These are phyloP conservation scores for Stylophora pistillata DNA, from an alignment of 64 coral and sea anemone genomes.

Conservation along the genomic window DNA sequence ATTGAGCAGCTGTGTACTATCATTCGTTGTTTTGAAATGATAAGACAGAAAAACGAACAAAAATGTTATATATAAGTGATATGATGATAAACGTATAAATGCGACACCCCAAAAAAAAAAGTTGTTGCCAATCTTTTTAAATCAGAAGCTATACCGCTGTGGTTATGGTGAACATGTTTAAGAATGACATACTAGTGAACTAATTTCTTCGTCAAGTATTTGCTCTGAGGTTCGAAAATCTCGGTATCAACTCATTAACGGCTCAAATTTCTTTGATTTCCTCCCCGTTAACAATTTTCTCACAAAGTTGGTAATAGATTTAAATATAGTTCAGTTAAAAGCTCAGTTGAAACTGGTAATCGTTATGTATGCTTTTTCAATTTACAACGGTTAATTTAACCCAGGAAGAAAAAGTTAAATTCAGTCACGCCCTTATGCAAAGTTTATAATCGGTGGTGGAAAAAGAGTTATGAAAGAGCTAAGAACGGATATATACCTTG, in stretches of 20 bases:
- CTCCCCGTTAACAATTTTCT: conserved; percentile 9
- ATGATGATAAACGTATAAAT: not conserved
- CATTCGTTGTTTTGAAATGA: not conserved
- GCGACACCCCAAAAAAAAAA: not conserved
- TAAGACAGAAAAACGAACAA: not conserved
- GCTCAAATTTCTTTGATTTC: conserved; percentile 46
- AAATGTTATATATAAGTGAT: not conserved
- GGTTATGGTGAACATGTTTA: not conserved
- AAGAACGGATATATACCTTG: conserved; percentile 14
- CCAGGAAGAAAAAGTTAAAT: not conserved
- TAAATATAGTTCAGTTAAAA: not conserved
- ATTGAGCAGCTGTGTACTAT: not conserved
- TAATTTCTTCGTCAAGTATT: conserved; percentile 14
- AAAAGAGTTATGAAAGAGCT: no score
- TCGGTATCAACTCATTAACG: conserved; percentile 25
- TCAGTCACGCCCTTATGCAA: not conserved
- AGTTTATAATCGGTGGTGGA: not conserved
- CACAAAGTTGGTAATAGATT: conserved; percentile 16
- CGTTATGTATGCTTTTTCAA: not conserved
- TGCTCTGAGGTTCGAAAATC: conserved; percentile 22
- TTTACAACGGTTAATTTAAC: not conserved
- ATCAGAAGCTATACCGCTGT: not conserved
- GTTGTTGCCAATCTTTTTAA: not conserved
- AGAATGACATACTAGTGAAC: conserved; percentile 10
- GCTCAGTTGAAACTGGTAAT: conserved; percentile 6